phyloP scores from a whole-genome alignment of 2,113 vertebrate genomes.

The Aptenodytes forsteri region DNA sequence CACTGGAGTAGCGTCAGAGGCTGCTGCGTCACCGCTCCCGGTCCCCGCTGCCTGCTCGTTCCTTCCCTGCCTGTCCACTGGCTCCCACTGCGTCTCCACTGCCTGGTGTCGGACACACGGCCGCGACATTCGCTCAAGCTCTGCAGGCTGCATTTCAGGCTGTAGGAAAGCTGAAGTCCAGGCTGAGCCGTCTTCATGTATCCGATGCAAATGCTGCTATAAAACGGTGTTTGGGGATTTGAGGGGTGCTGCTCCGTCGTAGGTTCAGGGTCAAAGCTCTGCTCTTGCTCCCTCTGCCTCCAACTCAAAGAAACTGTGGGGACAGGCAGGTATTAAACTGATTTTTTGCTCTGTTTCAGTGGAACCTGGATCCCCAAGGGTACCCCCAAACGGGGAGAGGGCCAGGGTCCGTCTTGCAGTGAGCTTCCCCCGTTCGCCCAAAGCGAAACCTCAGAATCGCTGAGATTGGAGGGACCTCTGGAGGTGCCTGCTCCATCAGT shows the following conservation, averaged over 20 bases:
- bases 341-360: not conserved
- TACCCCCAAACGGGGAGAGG: not conserved
- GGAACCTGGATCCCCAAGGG: not conserved
- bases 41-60: not conserved
- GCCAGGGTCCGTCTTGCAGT: not conserved
- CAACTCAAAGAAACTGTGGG: not conserved
- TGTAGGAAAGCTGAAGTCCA: not conserved
- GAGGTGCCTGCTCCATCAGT: not conserved
- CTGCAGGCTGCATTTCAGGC: not conserved
- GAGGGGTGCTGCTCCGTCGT: not conserved
- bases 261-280: not conserved
- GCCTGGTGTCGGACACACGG: rapidly evolving
- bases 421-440: not conserved
- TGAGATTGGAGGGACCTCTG: not conserved
- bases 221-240: not conserved
- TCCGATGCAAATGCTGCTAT: not conserved
- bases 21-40: not conserved
- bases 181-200: rapidly evolving
- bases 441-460: rapidly evolving
- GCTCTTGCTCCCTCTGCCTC: not conserved
- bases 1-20: conserved; percentile 2
- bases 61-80: not conserved
- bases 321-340: not conserved
- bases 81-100: not conserved
- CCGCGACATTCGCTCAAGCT: rapidly evolving